phyloP scores from a whole-genome alignment of 2,888 invertebrate genomes.

The Cephonodes hylas region DNA sequence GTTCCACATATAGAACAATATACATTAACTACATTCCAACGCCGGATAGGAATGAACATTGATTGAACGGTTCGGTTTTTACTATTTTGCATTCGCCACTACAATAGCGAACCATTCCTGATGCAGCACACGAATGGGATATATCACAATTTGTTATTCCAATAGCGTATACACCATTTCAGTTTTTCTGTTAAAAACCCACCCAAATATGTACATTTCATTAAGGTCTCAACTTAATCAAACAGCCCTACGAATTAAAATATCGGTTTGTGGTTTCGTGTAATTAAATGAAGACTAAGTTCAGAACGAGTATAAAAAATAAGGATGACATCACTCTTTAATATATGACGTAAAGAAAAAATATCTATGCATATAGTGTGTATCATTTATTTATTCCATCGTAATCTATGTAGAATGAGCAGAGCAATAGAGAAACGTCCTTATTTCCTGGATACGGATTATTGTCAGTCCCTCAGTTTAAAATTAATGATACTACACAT shows the following conservation, averaged over 20 bases:
- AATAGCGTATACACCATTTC: not conserved
- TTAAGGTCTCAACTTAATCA: not conserved
- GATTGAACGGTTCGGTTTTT: not conserved
- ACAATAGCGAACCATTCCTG: not conserved
- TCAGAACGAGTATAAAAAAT: too few relatives aligned
- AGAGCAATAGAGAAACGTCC: too few relatives aligned
- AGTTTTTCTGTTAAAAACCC: not conserved
- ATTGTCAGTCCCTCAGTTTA: too few relatives aligned
- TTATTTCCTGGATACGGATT: too few relatives aligned
- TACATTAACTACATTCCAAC: not conserved
- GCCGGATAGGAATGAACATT: not conserved
- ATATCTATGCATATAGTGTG: too few relatives aligned
- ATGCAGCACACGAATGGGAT: not conserved
- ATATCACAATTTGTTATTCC: conserved; percentile 3
- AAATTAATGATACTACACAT: too few relatives aligned
- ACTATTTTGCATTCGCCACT: not conserved
- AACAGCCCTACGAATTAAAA: not conserved
- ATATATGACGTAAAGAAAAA: too few relatives aligned
- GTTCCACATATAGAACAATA: not conserved
- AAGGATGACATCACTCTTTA: too few relatives aligned
- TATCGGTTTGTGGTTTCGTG: too few relatives aligned
- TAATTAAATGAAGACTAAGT: too few relatives aligned
- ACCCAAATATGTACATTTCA: not conserved
- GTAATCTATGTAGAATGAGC: too few relatives aligned
- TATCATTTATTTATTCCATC: too few relatives aligned